Evolutionary conservation across 2,888 invertebrate genomes (phyloP), one percentile per base, ranked within the genome.

Genomic region (Furcula furcula): DNA sequence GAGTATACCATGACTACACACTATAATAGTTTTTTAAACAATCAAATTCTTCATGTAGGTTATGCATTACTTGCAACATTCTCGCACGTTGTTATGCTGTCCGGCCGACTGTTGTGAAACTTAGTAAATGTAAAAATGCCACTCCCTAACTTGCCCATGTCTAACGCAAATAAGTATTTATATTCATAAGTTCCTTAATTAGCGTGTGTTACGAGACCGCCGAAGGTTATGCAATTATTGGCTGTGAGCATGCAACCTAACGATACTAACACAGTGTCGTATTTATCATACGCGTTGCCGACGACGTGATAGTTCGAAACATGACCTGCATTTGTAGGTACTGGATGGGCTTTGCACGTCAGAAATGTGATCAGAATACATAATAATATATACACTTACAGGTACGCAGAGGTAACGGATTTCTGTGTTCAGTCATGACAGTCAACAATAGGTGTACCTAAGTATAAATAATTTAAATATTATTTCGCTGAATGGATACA

Each of bases 341-440:
- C 29, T 40, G 34, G 31, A 55, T 62, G 53, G 68, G 66, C 60
- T 55, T 7, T 72, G 65, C 66, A 67, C 64, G 67, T 70, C 65
- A 63, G 65, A 75, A 68, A 69, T 83, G 71, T 78, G 82, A 71
- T 68, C 63, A 52, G 76, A 78, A 76, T 78, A 73, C 33, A 46
- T 45, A 50, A 56, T 43, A 67, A 68, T 72, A 72, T 55, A 60
- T 64, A 66, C 54, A 55, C 68, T 30, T 51, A 53, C 45, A 42
- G 42, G 36, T 36, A 34, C 29, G 25, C 31, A 37, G 40, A 41
- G 31, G 36, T 43, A 48, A 46, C 46, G 40, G 45, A 48, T 44
- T 43, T 35, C 31, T 16, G 41, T 36, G 31, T n/a, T n/a, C n/a
- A n/a, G n/a, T n/a, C n/a, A n/a, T n/a, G n/a, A n/a, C n/a, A n/a